Evolutionary conservation across 2,113 vertebrate species (phyloP), one percentile per base, ranked within the genome.

Genomic region (Meles meles): DNA sequence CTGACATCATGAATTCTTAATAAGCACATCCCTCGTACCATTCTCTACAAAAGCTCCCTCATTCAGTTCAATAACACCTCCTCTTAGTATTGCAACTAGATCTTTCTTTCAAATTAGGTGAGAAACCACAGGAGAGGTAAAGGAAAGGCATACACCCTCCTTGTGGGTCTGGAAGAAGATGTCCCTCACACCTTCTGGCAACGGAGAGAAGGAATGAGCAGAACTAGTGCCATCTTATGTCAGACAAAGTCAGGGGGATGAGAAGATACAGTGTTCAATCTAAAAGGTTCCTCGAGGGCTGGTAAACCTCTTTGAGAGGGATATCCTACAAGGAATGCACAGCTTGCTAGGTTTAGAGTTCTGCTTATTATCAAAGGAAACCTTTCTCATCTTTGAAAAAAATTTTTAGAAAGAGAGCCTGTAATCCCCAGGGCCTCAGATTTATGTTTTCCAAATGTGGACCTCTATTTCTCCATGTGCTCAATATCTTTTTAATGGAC

Each of bases 371-470:
- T 98, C 98, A 98, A 97, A 98, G 95, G 74, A 98, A 97, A 98
- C 93, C 87, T 97, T 97, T 98, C 93, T 96, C 97, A 92, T 97
- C 96, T 97, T 96, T 84, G 23, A 95, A 97, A 97, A 97, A 97
- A 97, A 94, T 27, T 81, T 77, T 63, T 92, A 94, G 94, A 97
- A 97, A 98, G 96, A 93, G 92, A 97, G 97, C 49, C 93, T 92
- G 69, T 81, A 98, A 94, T 98, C 97, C 97, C 97, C 59, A 72
- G 96, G 69, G 96, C 86, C 93, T 97, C 69, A 90, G 97, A 97
- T 97, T 98, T 98, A 98, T 98, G 97, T 79, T 98, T 98, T 98
- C 98, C 98, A 98, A 98, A 98, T 98, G 98, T 98, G 97, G 93
- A 71, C 93, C 81, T 96, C 94, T 81, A 95, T 93, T 96, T 93